Conservation (phyloP, 2,113 vertebrate species). For the Petaurus breviceps region DNA sequence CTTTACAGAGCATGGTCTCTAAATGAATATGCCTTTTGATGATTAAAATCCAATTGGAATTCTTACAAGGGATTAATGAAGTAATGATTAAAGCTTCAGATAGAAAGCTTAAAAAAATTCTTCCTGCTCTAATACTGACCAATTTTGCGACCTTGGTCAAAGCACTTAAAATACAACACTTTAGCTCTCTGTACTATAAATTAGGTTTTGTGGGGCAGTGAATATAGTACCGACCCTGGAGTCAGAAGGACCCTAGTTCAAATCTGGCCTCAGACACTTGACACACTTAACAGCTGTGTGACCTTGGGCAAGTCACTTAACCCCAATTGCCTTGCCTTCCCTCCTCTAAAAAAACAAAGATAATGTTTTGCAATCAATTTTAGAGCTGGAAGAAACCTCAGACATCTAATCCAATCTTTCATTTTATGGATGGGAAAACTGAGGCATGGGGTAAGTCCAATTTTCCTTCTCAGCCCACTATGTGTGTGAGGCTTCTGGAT, state of each 20-base stretch:
- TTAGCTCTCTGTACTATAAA: neutral
- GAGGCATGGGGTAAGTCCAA: neutral
- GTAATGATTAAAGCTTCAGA: neutral
- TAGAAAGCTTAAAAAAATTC: neutral
- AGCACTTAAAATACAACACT: neutral
- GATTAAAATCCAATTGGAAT: conserved; percentile 3
- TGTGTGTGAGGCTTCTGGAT: neutral
- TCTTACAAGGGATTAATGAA: conserved; percentile 3
- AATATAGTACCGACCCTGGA: too few relatives aligned
- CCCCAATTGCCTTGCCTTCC: too few relatives aligned
- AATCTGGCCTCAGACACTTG: too few relatives aligned
- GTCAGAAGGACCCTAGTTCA: too few relatives aligned
- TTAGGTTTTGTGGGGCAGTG: neutral
- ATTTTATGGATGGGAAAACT: neutral
- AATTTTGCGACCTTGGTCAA: neutral
- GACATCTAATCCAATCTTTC: neutral
- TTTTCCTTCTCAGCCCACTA: neutral
- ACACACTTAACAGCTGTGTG: too few relatives aligned
- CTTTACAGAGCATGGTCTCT: neutral
- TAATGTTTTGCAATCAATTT: neutral
- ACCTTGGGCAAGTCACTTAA: too few relatives aligned
- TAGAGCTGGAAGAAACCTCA: neutral
- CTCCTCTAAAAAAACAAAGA: too few relatives aligned
- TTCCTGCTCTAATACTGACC: neutral
- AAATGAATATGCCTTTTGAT: neutral